Conservation (phyloP, 2,888 invertebrate species). For the Anticlea derivata region DNA sequence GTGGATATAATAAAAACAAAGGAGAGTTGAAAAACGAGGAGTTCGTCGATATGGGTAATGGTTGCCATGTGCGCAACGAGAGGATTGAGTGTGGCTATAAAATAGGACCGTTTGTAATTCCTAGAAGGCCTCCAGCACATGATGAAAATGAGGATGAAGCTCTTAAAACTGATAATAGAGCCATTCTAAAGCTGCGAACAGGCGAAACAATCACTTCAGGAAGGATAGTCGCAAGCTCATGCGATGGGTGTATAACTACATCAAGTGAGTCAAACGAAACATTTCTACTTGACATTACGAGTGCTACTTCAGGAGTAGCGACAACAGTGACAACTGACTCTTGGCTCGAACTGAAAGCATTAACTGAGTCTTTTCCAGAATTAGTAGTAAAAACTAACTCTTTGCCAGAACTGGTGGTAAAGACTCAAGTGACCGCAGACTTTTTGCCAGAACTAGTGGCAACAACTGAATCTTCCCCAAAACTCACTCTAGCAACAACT, state of each 20-base stretch:
- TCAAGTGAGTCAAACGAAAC: neutral
- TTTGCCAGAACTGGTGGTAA: neutral
- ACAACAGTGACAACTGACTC: neutral
- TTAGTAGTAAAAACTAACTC: neutral
- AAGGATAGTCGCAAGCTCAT: neutral
- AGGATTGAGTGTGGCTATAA: slow-evolving; percentile 71
- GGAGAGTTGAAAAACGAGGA: slow-evolving; percentile 40
- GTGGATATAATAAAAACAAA: slow-evolving; percentile 67
- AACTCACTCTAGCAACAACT: neutral
- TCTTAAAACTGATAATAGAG: neutral
- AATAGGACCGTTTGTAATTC: slow-evolving; percentile 32
- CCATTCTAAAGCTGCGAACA: neutral
- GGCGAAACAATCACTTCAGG: neutral
- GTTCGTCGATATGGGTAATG: slow-evolving; percentile 50
- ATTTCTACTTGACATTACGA: neutral
- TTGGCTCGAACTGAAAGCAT: neutral
- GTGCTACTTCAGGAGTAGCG: too few species aligned
- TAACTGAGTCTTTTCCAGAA: neutral
- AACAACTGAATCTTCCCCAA: too few species aligned
- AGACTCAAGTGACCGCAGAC: neutral
- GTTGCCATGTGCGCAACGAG: slow-evolving; percentile 56
- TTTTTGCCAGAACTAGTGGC: neutral
- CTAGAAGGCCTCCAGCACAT: slow-evolving; percentile 36
- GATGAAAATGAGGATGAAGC: slow-evolving; percentile 5
- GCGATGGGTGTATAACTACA: neutral